Conservation (phyloP, 2,797 vertebrate genomes). For the Centropyge bicolor region DNA sequence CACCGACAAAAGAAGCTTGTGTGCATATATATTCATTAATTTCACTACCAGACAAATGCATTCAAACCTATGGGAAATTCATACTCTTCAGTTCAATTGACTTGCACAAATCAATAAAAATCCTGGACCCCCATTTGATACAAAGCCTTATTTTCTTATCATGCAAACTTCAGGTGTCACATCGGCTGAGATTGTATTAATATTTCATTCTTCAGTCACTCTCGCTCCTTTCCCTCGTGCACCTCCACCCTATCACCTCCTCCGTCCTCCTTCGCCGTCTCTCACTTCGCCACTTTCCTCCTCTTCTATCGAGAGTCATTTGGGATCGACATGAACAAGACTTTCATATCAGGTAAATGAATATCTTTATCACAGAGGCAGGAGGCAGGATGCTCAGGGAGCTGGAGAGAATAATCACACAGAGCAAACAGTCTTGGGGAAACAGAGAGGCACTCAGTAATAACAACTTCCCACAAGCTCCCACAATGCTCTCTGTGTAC, state of each 20-base stretch:
- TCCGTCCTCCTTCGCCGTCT: constrained; percentile 28
- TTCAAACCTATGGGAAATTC: constrained; percentile 32
- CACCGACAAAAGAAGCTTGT: constrained; percentile 8
- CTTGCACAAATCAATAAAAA: constrained; percentile 49
- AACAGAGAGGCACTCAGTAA: constrained; percentile 76
- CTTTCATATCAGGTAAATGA: constrained; percentile 84
- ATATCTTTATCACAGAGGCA: constrained; percentile 82
- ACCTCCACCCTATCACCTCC: constrained; percentile 41
- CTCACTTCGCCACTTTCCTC: constrained; percentile 55
- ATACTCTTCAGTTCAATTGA: constrained; percentile 27
- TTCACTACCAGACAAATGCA: constrained; percentile 11
- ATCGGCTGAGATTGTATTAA: constrained; percentile 63
- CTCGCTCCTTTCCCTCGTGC: constrained; percentile 28
- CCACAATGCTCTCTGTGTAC: constrained; percentile 64
- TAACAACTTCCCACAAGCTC: constrained; percentile 72
- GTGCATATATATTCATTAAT: constrained; percentile 16
- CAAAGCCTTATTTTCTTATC: constrained; percentile 63
- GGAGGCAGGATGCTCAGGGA: constrained; percentile 70
- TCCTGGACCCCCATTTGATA: constrained; percentile 22
- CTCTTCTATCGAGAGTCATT: constrained; percentile 74
- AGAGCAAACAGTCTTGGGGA: constrained; percentile 79
- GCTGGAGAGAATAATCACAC: constrained; percentile 82
- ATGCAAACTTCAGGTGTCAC: constrained; percentile 64
- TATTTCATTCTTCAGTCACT: constrained; percentile 70
- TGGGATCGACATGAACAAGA: constrained; percentile 79